phyloP scores from a whole-genome alignment of 2,797 vertebrate species.

The Intellagama lesueurii region DNA sequence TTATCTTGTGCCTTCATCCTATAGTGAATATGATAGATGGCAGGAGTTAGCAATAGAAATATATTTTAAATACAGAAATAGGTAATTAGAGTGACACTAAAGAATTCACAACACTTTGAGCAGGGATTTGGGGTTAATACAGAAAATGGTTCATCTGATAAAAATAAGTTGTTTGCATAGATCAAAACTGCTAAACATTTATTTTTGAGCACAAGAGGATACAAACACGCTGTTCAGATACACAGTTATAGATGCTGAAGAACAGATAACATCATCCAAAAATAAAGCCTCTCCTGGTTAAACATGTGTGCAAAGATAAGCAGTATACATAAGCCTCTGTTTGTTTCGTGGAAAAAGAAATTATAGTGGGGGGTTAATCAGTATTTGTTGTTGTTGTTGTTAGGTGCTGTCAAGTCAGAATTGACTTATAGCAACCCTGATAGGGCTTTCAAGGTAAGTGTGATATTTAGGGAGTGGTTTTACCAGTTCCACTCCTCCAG shows the following conservation, averaged over 20 bases:
- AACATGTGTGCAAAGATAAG: constrained; percentile 44
- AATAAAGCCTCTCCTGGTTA: constrained; percentile 46
- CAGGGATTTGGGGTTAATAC: constrained; percentile 43
- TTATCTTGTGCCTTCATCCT: too few species aligned
- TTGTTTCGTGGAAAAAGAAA: constrained; percentile 56
- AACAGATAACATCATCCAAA: constrained; percentile 19
- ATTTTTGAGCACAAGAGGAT: constrained; percentile 30
- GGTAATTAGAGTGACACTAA: constrained; percentile 42
- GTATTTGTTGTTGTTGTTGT: constrained; percentile 3
- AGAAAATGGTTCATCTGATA: constrained; percentile 29
- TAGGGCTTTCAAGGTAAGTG: too few species aligned
- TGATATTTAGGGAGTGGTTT: too few species aligned
- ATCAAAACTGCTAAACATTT: constrained; percentile 35
- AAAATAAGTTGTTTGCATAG: constrained; percentile 4
- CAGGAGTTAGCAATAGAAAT: not conserved
- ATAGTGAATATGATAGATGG: not conserved
- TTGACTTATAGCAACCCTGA: too few species aligned
- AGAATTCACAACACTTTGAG: constrained; percentile 49
- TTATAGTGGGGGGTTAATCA: constrained; percentile 50
- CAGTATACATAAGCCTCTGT: constrained; percentile 52
- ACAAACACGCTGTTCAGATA: constrained; percentile 12
- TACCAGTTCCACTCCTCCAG: too few species aligned
- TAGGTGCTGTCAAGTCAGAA: too few species aligned
- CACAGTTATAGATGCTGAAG: constrained; percentile 22
- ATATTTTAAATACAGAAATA: not conserved